Percentiles rank a stretch among this genome's conserved stretches.
phyloP scores from a whole-genome alignment of 2,888 invertebrate genomes.

The Homarus gammarus region DNA sequence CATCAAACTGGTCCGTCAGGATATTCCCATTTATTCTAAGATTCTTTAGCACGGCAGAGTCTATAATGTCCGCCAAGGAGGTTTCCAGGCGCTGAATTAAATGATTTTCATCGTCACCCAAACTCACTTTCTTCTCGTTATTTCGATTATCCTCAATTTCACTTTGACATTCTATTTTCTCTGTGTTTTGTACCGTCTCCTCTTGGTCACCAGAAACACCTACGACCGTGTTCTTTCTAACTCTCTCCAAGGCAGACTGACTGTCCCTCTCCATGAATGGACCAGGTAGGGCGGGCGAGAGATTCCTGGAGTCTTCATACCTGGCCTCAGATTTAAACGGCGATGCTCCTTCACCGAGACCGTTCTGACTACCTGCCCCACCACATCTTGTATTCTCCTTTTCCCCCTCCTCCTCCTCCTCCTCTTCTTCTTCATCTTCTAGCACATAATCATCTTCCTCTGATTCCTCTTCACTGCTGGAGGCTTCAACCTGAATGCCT shows the following conservation, averaged over 20 bases:
- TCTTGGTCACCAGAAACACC: slow-evolving; percentile 28
- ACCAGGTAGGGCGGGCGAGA: not conserved
- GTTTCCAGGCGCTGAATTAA: slow-evolving; percentile 60
- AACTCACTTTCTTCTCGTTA: slow-evolving; percentile 18
- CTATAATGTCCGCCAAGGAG: slow-evolving; percentile 67
- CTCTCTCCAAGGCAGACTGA: slow-evolving; percentile 5
- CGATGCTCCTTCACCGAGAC: slow-evolving; percentile 21
- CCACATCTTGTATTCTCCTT: not conserved
- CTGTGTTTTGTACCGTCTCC: not conserved
- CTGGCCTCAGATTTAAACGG: slow-evolving; percentile 14
- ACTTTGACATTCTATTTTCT: slow-evolving; percentile 39
- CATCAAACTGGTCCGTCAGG: slow-evolving; percentile 72
- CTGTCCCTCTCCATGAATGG: not conserved
- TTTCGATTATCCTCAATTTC: slow-evolving; percentile 27
- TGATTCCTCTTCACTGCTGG: slow-evolving; percentile 60
- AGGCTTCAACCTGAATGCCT: slow-evolving; percentile 61
- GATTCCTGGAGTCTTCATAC: not conserved
- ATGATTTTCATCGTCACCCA: slow-evolving; percentile 41
- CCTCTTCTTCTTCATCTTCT: slow-evolving; percentile 22
- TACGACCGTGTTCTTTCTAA: slow-evolving; percentile 54
- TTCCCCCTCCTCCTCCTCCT: slow-evolving; percentile 23
- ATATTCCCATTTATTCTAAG: slow-evolving; percentile 69
- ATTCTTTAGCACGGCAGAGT: slow-evolving; percentile 61
- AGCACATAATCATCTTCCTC: slow-evolving; percentile 33
- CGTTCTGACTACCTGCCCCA: slow-evolving; percentile 11